Percentiles rank a stretch among this genome's conserved stretches.
Conservation (phyloP, 2,888 invertebrate genomes). For the Polymixis flavicincta region DNA sequence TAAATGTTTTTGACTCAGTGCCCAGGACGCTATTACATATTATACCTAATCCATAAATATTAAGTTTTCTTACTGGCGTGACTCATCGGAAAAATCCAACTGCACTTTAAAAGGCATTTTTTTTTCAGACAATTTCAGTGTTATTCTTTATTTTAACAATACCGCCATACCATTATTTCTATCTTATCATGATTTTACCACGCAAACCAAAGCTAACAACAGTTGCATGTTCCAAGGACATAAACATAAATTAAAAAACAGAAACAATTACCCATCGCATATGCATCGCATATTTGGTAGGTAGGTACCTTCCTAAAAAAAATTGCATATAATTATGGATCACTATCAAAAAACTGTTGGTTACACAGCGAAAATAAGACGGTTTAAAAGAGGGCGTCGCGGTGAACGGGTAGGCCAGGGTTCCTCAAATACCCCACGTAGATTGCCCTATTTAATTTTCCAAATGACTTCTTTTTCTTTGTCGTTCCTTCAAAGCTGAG, state of each 20-base stretch:
- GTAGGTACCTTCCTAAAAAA: too few species aligned
- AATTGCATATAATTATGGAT: slow-evolving; percentile 25
- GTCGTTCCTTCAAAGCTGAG: too few species aligned
- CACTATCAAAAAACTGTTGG: slow-evolving; percentile 55
- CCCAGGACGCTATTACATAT: too few species aligned
- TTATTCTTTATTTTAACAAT: background rate
- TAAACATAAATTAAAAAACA: too few species aligned
- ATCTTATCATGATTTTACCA: background rate
- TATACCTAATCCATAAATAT: background rate
- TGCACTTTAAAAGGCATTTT: background rate
- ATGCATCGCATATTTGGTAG: too few species aligned
- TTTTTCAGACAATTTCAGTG: background rate
- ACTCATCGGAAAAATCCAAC: background rate
- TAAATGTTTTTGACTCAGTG: too few species aligned
- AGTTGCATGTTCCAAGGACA: slow-evolving; percentile 18
- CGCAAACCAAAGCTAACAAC: background rate
- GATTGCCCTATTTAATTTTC: background rate
- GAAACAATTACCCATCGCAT: slow-evolving; percentile 28
- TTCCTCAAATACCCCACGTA: background rate
- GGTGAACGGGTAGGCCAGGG: slow-evolving; percentile 30
- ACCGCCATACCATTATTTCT: background rate
- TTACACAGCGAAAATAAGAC: slow-evolving; percentile 49
- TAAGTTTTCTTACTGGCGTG: background rate
- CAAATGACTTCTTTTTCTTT: too few species aligned
- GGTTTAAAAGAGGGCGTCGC: slow-evolving; percentile 47